Base-by-base conservation (phyloP, 2,113 vertebrate species). In the Perognathus longimembris region DNA sequence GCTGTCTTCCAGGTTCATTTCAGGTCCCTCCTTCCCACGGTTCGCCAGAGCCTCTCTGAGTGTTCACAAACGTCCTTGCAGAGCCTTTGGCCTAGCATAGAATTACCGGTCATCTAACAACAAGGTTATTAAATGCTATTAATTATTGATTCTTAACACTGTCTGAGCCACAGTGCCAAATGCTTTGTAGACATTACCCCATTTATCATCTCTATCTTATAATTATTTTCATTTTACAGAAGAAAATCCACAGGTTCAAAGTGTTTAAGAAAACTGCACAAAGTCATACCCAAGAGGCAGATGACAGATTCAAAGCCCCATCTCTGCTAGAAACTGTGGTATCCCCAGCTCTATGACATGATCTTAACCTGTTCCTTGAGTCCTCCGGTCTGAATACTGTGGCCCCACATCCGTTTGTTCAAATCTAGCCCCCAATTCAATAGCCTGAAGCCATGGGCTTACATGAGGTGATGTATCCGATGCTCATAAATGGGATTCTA, bases 221-320 rank as follows among this genome's bases (percentile, higher is more conserved):
- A 74, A 83, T 30, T 59, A 63, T 78, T 88, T 75, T 71, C n/a
- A 26, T 38, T 76, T 85, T 78, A 40, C 59, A 71, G 64, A 88
- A 71, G 34, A 75, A 85, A 87, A 59, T 57, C 38, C 63, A 85
- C 45, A 78, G 54, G 12, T 28, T 88, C 84, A 78, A 50, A 26
- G 22, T 88, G 21, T 71, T 91, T 71, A 84, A 86, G 34, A 11
- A 38, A 73, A 21, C 21, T 71, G 22, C 74, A 82, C 28, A 79
- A 88, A 28, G 67, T 67, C 36, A 59, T 80, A 67, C 5, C 0
- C 30, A 40, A 85, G 32, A 74, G 76, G 30, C 50, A 40, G 45
- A 59, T 7, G n/a, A 36, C 38, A 90, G 69, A 85, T 28, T 77
- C 69, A 30, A 59, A 45, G 34, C 30, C 66, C 61, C 7, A 28